A percentile compares a stretch with the other conserved stretches of the same genome.
These are phyloP conservation scores for Hetaerina titia DNA, from an alignment of 2,888 invertebrate species.

Conservation along the genomic window DNA sequence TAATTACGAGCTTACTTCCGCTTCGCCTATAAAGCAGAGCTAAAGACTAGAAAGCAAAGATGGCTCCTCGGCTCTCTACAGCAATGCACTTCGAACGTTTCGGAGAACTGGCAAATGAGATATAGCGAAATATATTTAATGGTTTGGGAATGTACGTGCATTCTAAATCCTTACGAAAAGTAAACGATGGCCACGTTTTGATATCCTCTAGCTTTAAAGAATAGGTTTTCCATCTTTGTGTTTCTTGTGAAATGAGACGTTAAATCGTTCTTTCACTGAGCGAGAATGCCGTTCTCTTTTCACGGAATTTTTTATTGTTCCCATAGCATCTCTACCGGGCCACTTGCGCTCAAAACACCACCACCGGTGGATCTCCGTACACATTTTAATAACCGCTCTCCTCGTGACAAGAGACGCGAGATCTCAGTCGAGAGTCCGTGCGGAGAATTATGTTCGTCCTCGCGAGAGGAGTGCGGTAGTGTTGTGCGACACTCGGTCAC, in stretches of 20 bases:
- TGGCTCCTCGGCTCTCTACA: too few relatives aligned
- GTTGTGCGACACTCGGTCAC: conserved; percentile 32
- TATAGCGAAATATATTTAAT: not conserved
- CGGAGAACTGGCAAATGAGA: not conserved
- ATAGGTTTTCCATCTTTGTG: not conserved
- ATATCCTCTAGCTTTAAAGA: too few relatives aligned
- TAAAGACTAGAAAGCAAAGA: not conserved
- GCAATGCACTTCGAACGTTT: not conserved
- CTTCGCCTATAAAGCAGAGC: not conserved
- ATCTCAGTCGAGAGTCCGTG: not conserved
- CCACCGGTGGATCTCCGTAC: conserved; percentile 5
- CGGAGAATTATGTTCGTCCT: not conserved
- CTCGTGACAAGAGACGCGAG: not conserved
- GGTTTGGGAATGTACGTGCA: not conserved
- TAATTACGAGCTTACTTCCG: not conserved
- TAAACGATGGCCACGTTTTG: too few relatives aligned
- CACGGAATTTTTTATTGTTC: not conserved
- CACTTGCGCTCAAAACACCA: not conserved
- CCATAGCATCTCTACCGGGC: not conserved
- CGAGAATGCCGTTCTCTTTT: not conserved
- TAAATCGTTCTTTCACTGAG: not conserved
- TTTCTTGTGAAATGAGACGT: not conserved
- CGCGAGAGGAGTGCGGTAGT: not conserved
- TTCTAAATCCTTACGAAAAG: not conserved
- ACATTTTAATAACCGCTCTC: conserved; percentile 15